A percentile compares a stretch with the other conserved stretches of the same genome.
phyloP scores from a whole-genome alignment of 2,113 vertebrate genomes.

The Carassius auratus region DNA sequence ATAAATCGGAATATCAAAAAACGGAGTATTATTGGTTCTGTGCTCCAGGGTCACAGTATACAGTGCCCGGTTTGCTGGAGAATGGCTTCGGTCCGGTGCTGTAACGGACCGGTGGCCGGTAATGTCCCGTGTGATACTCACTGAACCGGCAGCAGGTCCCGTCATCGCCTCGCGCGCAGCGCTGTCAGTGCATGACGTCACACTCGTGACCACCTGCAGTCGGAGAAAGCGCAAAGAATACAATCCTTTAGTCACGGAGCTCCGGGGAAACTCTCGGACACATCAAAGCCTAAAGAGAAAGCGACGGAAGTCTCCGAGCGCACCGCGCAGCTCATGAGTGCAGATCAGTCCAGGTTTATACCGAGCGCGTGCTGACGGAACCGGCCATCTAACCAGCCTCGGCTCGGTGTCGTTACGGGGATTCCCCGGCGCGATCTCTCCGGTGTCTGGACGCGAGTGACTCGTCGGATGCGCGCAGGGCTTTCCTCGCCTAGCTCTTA shows the following conservation, averaged over 20 bases:
- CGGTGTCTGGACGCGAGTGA: conserved; percentile 18
- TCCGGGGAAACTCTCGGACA: neutral
- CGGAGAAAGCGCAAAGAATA: neutral
- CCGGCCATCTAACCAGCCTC: neutral
- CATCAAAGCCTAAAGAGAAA: neutral
- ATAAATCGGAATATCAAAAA: too few species aligned
- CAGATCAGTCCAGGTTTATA: neutral
- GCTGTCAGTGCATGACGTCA: conserved; percentile 84
- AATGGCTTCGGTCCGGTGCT: neutral
- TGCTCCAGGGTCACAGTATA: too few species aligned
- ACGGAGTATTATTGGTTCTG: too few species aligned
- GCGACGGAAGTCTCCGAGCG: neutral
- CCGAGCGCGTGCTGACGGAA: neutral
- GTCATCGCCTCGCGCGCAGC: conserved; percentile 68
- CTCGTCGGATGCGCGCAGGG: conserved; percentile 24
- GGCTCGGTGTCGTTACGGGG: conserved; percentile 24
- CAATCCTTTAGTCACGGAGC: neutral
- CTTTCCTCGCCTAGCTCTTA: conserved; percentile 73
- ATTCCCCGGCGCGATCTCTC: conserved; percentile 65
- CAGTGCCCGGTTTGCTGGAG: neutral
- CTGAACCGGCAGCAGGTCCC: conserved; percentile 81
- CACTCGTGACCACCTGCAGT: conserved; percentile 88
- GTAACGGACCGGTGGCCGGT: neutral
- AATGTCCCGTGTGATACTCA: conserved; percentile 72
- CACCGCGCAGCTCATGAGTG: conserved; percentile 49